Conservation (phyloP, 2,113 vertebrate species). For the Microcebus tavaratra region DNA sequence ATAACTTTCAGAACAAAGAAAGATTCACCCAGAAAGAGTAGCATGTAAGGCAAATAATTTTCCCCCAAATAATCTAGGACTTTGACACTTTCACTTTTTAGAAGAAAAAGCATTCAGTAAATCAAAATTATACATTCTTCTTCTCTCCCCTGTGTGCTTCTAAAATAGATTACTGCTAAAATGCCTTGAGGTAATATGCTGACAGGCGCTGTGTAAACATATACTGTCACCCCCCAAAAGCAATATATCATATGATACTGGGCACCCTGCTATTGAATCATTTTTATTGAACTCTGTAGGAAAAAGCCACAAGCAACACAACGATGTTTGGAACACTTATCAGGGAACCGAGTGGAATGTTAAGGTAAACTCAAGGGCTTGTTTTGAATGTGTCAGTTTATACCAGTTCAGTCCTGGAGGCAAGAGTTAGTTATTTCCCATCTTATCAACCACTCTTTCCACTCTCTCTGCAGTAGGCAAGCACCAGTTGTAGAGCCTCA, state of each 20-base stretch:
- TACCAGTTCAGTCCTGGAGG: constrained; percentile 13
- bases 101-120: not conserved
- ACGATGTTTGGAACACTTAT: constrained; percentile 42
- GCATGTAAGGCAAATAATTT: not conserved
- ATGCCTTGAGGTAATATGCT: not conserved
- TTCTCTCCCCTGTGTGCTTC: not conserved
- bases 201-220: not conserved
- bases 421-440: constrained; percentile 8
- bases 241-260: not conserved
- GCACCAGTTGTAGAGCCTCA: not conserved
- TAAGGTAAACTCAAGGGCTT: constrained; percentile 30
- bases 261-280: not conserved
- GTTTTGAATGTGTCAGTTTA: not conserved
- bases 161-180: constrained; percentile 25
- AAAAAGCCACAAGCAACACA: constrained; percentile 35
- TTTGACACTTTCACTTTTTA: constrained; percentile 40
- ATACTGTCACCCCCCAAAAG: not conserved
- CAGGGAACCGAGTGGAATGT: constrained; percentile 24
- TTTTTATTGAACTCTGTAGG: constrained; percentile 12
- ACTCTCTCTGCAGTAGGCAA: not conserved
- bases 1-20: constrained; percentile 1
- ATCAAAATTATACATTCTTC: constrained; percentile 29
- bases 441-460: constrained; percentile 18
- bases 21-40: not conserved
- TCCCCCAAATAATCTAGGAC: not conserved